Base-by-base conservation (phyloP, 2,888 invertebrate species). In the Cheilosia pagana region DNA sequence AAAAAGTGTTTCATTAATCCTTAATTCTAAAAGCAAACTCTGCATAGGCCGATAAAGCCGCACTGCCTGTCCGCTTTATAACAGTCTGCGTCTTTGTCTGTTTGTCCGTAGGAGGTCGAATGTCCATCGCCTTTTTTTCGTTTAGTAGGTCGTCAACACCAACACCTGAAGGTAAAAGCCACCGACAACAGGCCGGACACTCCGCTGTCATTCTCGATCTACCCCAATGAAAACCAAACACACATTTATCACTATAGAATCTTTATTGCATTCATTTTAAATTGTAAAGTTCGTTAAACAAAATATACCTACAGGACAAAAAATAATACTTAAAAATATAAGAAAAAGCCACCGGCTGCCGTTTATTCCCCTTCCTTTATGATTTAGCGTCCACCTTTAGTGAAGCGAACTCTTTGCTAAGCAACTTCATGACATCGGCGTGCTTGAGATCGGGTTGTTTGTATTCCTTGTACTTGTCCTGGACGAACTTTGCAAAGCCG, bases 401-500 rank as follows among this genome's bases (percentile, higher is more conserved):
- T 3, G 87, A 55, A 16, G 90, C 89, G 85, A 91, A 92, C 81
- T 91, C 90, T 50, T 72, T 88, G 68, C 92, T 88, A 6, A 92
- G 82, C n/a, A 91, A 59, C 67, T 90, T 90, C 92, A 92, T 92
- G 2, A 92, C 89, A 65, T 92, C 89, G 2, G 89, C 89, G 81
- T 92, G 92, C 31, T 89, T 89, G 8, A 89, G 78, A 81, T 90
- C 87, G 0, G 89, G 89, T 2, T 82, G 87, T 67, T 92, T 92
- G 63, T 88, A 88, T 28, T 89, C 87, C 43, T 90, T 88, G 53
- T 91, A 92, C 59, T 92, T 90, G 0, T 92, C 91, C 81, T 92
- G 90, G 1, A 92, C 92, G 62, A 89, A 92, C 81, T 92, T 92
- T 0, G 92, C 92, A 82, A 92, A 92, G 0, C 92, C 92, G 2